These are phyloP conservation scores for Dione juno DNA, from an alignment of 2,888 invertebrate species.

Conservation along the genomic window DNA sequence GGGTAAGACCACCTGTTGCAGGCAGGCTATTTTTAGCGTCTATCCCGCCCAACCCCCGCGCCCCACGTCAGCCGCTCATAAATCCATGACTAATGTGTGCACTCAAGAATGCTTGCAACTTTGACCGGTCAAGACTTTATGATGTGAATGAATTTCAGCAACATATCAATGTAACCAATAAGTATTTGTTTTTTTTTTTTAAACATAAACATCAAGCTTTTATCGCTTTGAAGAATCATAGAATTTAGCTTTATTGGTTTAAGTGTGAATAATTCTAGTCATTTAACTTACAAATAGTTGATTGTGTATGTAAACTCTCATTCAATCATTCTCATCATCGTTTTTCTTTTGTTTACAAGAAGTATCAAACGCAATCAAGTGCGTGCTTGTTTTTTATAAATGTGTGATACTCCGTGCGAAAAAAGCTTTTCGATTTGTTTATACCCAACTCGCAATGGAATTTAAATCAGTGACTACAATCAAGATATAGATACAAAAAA, in stretches of 20 bases:
- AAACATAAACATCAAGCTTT: slow-evolving; percentile 21
- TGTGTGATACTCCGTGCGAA: slow-evolving; percentile 33
- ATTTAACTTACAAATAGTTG: slow-evolving; percentile 35
- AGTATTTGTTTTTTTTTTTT: background rate
- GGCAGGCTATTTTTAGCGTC: slow-evolving; percentile 71
- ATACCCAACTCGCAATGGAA: slow-evolving; percentile 32
- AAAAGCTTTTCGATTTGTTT: slow-evolving; percentile 36
- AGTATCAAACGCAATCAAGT: slow-evolving; percentile 41
- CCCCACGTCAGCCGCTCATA: slow-evolving; percentile 68
- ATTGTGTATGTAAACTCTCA: slow-evolving; percentile 34
- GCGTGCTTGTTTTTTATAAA: slow-evolving; percentile 42
- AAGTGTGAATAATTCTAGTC: slow-evolving; percentile 27
- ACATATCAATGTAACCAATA: background rate
- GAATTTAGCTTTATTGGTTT: slow-evolving; percentile 24
- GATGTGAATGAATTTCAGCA: slow-evolving; percentile 22
- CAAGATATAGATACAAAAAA: slow-evolving; percentile 15
- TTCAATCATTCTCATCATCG: slow-evolving; percentile 38
- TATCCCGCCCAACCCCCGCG: slow-evolving; percentile 53
- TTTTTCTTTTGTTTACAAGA: slow-evolving; percentile 43
- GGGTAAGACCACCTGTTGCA: slow-evolving; percentile 75
- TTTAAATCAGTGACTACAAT: slow-evolving; percentile 30
- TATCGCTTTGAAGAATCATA: slow-evolving; percentile 31
- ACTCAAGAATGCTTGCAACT: slow-evolving; percentile 49
- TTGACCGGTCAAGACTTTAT: slow-evolving; percentile 40
- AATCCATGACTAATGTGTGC: slow-evolving; percentile 78